Percentiles rank a stretch among this genome's conserved stretches.
Conservation (phyloP, 2,113 vertebrate species). For the Stercorarius parasiticus region DNA sequence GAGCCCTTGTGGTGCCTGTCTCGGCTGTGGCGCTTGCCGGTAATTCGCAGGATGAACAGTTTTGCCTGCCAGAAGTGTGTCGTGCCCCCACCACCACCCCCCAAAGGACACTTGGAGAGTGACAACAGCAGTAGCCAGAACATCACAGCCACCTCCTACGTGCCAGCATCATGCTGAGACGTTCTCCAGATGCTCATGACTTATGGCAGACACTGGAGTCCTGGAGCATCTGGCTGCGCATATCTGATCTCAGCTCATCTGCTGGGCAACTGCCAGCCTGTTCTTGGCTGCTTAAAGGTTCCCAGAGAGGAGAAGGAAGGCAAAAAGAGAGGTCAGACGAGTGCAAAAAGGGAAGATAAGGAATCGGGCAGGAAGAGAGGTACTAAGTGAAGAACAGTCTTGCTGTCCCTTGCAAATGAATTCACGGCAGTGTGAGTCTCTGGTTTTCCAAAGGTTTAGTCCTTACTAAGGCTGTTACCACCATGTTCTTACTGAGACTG, state of each 20-base stretch:
- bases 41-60: background rate
- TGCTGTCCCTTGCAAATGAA: background rate
- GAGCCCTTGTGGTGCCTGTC: background rate
- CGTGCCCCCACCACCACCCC: background rate
- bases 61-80: background rate
- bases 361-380: background rate
- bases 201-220: background rate
- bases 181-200: background rate
- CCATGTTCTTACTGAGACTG: background rate
- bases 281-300: background rate
- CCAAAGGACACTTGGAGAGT: background rate
- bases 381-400: background rate
- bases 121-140: background rate
- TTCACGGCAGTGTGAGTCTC: accelerated
- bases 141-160: background rate
- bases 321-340: background rate
- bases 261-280: background rate
- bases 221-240: background rate
- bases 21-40: background rate
- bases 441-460: background rate
- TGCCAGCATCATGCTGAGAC: background rate
- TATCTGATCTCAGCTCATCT: background rate
- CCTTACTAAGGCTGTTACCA: background rate
- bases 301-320: background rate
- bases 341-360: background rate